These are phyloP conservation scores for Aethes cnicana DNA, from an alignment of 2,888 invertebrate genomes.

Conservation along the genomic window DNA sequence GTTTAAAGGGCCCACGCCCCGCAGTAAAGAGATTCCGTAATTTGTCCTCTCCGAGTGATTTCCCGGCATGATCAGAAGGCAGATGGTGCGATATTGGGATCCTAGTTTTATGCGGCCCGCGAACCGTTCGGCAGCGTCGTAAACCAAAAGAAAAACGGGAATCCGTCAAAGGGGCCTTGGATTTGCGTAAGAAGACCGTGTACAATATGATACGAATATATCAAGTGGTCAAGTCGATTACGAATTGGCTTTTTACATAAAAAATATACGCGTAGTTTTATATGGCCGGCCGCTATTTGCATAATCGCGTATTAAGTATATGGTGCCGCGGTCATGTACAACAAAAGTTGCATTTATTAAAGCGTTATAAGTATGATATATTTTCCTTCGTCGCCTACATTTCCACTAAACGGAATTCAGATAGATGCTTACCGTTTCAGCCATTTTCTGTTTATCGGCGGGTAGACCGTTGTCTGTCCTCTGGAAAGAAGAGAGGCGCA, in stretches of 20 bases:
- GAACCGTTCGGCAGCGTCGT: constrained; percentile 57
- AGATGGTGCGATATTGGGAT: constrained; percentile 74
- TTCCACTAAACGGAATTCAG: no score
- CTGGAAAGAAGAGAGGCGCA: constrained; percentile 20
- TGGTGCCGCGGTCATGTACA: no score
- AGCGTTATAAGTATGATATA: no score
- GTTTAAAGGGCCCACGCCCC: constrained; percentile 40
- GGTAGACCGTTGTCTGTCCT: constrained; percentile 13
- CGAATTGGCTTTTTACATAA: constrained; percentile 6
- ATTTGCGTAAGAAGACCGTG: constrained; percentile 24
- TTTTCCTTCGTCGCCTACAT: constrained; percentile 7
- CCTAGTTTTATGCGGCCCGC: constrained; percentile 68
- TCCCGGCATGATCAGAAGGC: constrained; percentile 64
- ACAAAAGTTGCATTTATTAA: no score
- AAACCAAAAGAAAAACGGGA: constrained; percentile 63
- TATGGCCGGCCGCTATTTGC: not conserved
- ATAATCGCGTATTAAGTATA: no score
- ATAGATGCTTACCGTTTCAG: constrained; percentile 25
- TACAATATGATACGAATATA: constrained; percentile 26
- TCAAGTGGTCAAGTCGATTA: constrained; percentile 27
- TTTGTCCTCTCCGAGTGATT: constrained; percentile 71
- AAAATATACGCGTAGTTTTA: not conserved
- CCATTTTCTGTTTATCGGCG: constrained; percentile 16
- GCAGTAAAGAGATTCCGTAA: constrained; percentile 61
- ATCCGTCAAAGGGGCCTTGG: constrained; percentile 55